Evolutionary conservation across 1,140 invertebrate genomes (phyloP), one percentile per base, ranked within the genome.

Genomic region (Venturia canescens): DNA sequence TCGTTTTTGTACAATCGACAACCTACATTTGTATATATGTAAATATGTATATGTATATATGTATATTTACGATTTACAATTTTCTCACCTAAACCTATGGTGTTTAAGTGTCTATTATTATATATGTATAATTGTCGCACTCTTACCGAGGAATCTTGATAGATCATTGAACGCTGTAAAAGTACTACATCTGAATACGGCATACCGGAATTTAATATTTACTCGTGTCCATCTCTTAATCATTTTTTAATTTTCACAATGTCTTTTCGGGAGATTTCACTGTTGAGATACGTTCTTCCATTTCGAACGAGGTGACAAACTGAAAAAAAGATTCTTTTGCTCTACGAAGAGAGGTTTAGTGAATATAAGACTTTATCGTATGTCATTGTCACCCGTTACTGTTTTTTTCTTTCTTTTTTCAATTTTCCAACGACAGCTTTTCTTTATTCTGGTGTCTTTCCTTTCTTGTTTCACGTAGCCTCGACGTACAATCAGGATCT

Each of bases 1-100:
- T 82, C 66, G 38, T 44, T 78, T 48, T 78, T 69, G 60, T 78
- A 67, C 77, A 69, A 63, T 69, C 70, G 60, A 79, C 81, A 75
- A 79, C 66, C 78, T 82, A 79, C 38, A 71, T 18, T 60, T 50
- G 31, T 76, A 57, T 79, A 48, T 34, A 60, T 44, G 27, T 48
- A 67, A 15, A 67, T 79, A 11, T 44, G 5, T 44, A 9, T 44
- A 44, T 44, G 38, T 44, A 44, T 44, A 44, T 44, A 44, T 44
- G 38, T 50, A 44, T 50, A 70, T 57, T 69, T 77, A 76, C 63
- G 66, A 79, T 71, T 80, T 80, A 74, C 71, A 74, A 48, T 57
- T 74, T 57, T 74, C 71, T 57, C 21, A n/a, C 21, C 3, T 57
- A n/a, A 57, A 57, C 53, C 53, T 57, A 57, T 57, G 21, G 21